Evolutionary conservation across 2,113 vertebrate genomes (phyloP), one percentile per base, ranked within the genome.

Genomic region (Hippocampus abdominalis): DNA sequence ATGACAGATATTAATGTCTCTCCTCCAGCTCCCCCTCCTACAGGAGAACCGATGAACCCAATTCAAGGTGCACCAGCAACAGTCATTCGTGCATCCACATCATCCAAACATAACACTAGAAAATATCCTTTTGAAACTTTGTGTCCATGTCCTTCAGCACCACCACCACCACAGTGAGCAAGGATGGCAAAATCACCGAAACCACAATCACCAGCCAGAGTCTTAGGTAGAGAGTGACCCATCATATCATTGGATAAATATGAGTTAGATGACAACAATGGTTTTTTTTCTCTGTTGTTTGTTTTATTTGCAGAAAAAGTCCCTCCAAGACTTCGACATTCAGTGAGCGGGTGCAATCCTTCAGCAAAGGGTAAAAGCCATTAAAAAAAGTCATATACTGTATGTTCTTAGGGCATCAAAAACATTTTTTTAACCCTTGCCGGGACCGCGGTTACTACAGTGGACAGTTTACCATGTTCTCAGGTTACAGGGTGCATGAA

Each of bases 281-380:
- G 59, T 15, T 46, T 70, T 61, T 20, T 54, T 13, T 42, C 3
- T 4, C 25, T 39, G 6, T 18, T 16, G 18, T 0, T 53, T 29
- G 29, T 53, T 21, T 39, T 44, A 2, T 40, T 29, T 10, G 20
- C 57, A 82, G 72, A 9, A 88, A 79, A 71, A 63, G 78, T 42
- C 66, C 86, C 27, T 70, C 73, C 39, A 84, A 74, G 32, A 83
- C 32, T 36, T 36, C 32, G 0, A 36, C 81, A 0, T 86, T 93
- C 79, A 80, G 64, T 21, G 83, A 91, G 16, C 71, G 83, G 0
- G 78, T 87, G 66, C 84, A 69, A 68, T 78, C 81, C 53, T 86
- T 84, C 62, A 86, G 71, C 81, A 83, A 79, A 75, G 73, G 68
- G 91, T 92, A 84, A 88, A 49, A 49, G 27, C 59, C 36, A 39